Conservation (phyloP, 2,888 invertebrate genomes). For the Aphidius colemani region DNA sequence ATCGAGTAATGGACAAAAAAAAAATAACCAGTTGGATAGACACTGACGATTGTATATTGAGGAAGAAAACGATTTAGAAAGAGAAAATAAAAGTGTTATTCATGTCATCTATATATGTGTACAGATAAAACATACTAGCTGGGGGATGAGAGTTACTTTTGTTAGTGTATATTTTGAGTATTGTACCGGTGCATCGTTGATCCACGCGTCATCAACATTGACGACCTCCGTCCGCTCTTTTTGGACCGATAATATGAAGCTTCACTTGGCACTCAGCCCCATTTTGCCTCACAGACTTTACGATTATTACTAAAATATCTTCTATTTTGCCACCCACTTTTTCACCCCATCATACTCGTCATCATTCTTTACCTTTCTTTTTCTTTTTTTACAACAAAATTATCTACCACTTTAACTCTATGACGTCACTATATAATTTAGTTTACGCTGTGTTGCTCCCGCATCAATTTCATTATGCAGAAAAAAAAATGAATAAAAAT, state of each 20-base stretch:
- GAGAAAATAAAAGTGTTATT: background rate
- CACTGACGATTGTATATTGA: no score
- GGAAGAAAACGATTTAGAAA: background rate
- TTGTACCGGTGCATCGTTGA: constrained; percentile 51
- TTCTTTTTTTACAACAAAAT: constrained; percentile 16
- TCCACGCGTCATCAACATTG: constrained; percentile 59
- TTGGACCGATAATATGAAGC: constrained; percentile 32
- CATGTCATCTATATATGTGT: no score
- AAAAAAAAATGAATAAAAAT: constrained; percentile 1
- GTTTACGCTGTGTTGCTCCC: constrained; percentile 49
- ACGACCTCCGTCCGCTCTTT: constrained; percentile 56
- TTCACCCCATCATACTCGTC: constrained; percentile 9
- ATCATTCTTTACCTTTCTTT: background rate
- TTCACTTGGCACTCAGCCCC: constrained; percentile 32
- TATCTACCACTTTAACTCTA: constrained; percentile 19
- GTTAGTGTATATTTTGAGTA: constrained; percentile 11
- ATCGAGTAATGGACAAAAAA: no score
- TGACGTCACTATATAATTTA: constrained; percentile 54
- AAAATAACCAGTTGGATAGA: no score
- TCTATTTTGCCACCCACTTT: constrained; percentile 29
- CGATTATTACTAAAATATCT: constrained; percentile 44
- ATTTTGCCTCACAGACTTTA: constrained; percentile 46
- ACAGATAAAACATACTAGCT: no score
- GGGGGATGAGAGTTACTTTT: background rate
- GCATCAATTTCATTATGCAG: constrained; percentile 12